Conservation (phyloP, 2,113 vertebrate species). For the Rhabdornis inornatus region DNA sequence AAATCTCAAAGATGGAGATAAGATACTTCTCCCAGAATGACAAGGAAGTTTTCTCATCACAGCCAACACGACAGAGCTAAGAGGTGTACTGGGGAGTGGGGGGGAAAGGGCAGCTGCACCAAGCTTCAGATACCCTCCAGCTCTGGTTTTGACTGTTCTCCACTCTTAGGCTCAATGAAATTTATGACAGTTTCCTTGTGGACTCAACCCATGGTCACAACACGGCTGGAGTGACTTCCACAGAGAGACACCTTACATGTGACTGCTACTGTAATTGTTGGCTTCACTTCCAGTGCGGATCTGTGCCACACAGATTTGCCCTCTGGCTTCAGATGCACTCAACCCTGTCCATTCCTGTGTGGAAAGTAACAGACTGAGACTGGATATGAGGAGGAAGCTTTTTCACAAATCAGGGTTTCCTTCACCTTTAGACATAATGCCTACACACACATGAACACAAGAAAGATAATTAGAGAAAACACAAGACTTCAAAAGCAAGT, state of each 20-base stretch:
- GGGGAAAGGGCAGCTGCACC: neutral
- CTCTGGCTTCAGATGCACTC: neutral
- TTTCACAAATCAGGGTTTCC: neutral
- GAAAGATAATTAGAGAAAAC: neutral
- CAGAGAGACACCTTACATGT: neutral
- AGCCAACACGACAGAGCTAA: rapidly evolving
- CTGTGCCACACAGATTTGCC: neutral
- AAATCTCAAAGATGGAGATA: neutral
- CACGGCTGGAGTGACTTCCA: neutral
- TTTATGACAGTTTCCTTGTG: neutral
- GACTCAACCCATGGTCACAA: neutral
- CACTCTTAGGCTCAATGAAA: neutral
- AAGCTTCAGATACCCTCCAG: neutral
- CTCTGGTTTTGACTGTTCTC: neutral
- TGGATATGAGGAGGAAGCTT: neutral
- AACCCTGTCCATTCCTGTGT: neutral
- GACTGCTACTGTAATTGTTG: neutral
- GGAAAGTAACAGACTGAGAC: neutral
- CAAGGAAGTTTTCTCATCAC: neutral
- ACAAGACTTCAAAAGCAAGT: neutral
- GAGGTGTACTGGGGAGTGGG: neutral
- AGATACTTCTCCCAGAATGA: neutral
- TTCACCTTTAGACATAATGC: neutral
- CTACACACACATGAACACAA: rapidly evolving
- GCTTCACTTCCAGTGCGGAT: neutral